Evolutionary conservation across 1,140 invertebrate genomes (phyloP).

Genomic region (Brachionus koreanus): DNA sequence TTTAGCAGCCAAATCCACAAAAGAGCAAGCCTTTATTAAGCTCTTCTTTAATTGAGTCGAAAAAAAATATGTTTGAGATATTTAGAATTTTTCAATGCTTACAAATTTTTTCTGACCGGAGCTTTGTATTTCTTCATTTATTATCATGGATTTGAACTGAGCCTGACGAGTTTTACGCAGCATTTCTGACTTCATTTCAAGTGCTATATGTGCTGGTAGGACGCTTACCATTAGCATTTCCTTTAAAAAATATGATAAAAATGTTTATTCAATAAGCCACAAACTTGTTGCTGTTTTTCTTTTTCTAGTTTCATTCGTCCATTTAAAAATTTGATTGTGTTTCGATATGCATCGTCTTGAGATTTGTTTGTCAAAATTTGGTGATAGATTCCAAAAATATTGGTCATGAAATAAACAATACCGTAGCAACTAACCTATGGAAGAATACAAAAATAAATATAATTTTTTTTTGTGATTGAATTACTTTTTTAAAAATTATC

Average conservation of each 20-base stretch:
- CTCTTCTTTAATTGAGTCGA: neutral
- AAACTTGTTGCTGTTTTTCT: conserved; percentile 31
- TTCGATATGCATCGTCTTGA: conserved; percentile 24
- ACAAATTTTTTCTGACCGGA: neutral
- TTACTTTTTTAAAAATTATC: conserved; percentile 36
- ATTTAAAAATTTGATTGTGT: conserved; percentile 35
- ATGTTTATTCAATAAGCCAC: neutral
- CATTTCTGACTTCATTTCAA: conserved; percentile 36
- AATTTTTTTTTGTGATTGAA: neutral
- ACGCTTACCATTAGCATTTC: conserved; percentile 41
- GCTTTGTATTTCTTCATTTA: neutral
- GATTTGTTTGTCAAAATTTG: conserved; percentile 22
- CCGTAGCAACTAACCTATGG: neutral
- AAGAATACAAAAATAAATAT: neutral
- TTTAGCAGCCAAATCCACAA: neutral
- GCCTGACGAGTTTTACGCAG: neutral
- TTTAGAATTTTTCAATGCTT: neutral
- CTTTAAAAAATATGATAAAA: neutral
- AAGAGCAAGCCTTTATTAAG: neutral
- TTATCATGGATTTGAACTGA: conserved; percentile 1
- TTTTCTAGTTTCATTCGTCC: conserved; percentile 27
- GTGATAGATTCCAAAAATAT: conserved; percentile 22
- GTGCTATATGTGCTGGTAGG: conserved; percentile 33
- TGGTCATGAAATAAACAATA: conserved; percentile 22
- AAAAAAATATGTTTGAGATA: neutral